phyloP scores from a whole-genome alignment of 2,113 vertebrate species.

The Lathamus discolor region DNA sequence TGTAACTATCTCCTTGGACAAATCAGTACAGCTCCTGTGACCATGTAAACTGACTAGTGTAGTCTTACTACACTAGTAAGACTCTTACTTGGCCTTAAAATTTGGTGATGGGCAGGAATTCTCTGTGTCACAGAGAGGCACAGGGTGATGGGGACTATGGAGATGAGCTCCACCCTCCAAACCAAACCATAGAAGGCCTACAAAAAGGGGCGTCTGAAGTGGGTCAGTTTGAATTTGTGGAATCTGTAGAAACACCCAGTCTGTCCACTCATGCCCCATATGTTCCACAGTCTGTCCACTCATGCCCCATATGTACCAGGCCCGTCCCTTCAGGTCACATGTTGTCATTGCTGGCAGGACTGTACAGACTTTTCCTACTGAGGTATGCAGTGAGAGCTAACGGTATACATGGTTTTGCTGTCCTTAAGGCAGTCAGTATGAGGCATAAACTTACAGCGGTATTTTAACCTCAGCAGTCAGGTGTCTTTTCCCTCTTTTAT shows the following conservation, averaged over 20 bases:
- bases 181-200: not conserved
- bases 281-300: not conserved
- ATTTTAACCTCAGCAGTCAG: not conserved
- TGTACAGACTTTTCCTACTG: not conserved
- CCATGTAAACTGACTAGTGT: not conserved
- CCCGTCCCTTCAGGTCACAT: not conserved
- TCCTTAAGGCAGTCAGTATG: not conserved
- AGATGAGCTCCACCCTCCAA: not conserved
- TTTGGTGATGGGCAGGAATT: not conserved
- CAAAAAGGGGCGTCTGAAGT: not conserved
- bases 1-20: not conserved
- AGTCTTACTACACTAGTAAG: not conserved
- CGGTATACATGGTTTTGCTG: not conserved
- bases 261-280: not conserved
- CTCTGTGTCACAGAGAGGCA: not conserved
- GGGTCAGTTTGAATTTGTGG: not conserved
- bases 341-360: not conserved
- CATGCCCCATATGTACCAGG: not conserved
- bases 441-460: not conserved
- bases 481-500: not conserved
- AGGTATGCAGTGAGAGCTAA: not conserved
- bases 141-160: not conserved
- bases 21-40: not conserved
- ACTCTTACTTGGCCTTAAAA: not conserved
- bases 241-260: not conserved